Conservation (phyloP, 2,113 vertebrate species). For the Sclerurus mexicanus region DNA sequence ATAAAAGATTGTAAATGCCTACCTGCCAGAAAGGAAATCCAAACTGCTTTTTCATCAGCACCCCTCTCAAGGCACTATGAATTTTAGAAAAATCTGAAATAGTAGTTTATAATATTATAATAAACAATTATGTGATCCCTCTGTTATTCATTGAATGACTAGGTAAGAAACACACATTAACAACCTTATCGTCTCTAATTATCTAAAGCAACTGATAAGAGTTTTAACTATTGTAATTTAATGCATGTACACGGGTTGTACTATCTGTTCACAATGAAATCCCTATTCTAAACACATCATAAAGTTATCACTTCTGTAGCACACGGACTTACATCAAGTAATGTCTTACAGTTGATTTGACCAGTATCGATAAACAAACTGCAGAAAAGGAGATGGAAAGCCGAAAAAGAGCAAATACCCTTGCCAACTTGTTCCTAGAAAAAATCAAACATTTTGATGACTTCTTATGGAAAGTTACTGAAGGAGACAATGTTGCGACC, state of each 20-base stretch:
- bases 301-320: not conserved
- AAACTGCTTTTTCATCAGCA: not conserved
- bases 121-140: not conserved
- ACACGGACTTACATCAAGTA: not conserved
- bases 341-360: conserved; percentile 87
- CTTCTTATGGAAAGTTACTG: conserved; percentile 83
- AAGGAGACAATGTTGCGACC: not conserved
- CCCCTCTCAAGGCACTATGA: not conserved
- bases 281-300: not conserved
- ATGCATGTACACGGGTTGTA: not conserved
- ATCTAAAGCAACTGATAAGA: not conserved
- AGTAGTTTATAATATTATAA: not conserved
- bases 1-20: not conserved
- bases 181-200: not conserved
- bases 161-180: not conserved
- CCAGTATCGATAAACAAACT: conserved; percentile 86
- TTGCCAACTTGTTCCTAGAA: conserved; percentile 82
- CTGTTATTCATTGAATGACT: not conserved
- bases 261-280: not conserved
- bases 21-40: not conserved
- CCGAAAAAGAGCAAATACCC: conserved; percentile 71
- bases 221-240: not conserved
- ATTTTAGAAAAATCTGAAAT: not conserved
- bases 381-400: conserved; percentile 82
- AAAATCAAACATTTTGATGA: conserved; percentile 81